These are phyloP conservation scores for Semotilus atromaculatus DNA, from an alignment of 2,797 vertebrate species.

Conservation along the genomic window DNA sequence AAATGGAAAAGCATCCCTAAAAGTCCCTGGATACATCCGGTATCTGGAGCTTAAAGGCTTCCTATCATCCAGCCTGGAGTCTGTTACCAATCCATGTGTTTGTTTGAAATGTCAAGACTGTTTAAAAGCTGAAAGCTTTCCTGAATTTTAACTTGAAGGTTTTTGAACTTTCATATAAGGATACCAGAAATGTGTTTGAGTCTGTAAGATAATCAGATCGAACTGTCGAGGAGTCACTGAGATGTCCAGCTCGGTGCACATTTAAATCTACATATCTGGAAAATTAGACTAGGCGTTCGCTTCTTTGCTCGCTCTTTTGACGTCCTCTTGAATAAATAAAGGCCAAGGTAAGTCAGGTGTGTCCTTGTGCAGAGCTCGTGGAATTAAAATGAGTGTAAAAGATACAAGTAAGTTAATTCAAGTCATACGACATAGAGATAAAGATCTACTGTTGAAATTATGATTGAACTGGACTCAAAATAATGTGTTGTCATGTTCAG, in stretches of 20 bases:
- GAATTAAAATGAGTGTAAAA: conserved; percentile 9
- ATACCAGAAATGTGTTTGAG: conserved; percentile 20
- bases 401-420: conserved; percentile 18
- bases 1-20: conserved; percentile 45
- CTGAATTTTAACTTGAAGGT: conserved; percentile 23
- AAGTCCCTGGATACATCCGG: conserved; percentile 33
- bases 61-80: conserved; percentile 24
- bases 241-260: conserved; percentile 11
- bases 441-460: neutral
- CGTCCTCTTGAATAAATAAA: neutral
- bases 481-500: neutral
- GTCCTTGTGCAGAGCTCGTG: neutral
- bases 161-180: conserved; percentile 32
- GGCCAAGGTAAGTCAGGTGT: conserved; percentile 31
- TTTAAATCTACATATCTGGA: conserved; percentile 47
- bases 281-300: neutral
- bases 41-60: conserved; percentile 33
- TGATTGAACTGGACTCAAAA: neutral
- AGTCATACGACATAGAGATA: neutral
- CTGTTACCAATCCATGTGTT: conserved; percentile 27
- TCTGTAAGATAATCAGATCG: conserved; percentile 35
- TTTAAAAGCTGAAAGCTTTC: conserved; percentile 15
- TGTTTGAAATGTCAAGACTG: conserved; percentile 53
- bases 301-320: conserved; percentile 10
- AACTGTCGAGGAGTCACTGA: conserved; percentile 31